phyloP scores from a whole-genome alignment of 2,113 vertebrate genomes.

The Nothocercus julius region DNA sequence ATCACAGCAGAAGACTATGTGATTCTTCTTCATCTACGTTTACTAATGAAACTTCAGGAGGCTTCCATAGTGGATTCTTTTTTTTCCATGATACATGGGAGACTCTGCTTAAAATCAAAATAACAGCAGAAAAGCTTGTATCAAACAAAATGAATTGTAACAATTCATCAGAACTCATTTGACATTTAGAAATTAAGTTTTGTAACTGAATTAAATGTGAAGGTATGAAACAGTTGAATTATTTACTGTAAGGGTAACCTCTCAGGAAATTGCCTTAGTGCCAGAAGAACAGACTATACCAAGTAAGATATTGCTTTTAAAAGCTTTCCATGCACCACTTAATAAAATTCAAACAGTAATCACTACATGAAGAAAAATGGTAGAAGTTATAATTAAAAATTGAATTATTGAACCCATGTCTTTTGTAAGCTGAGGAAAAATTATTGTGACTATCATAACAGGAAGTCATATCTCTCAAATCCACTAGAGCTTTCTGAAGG shows the following conservation, averaged over 20 bases:
- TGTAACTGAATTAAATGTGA: not conserved
- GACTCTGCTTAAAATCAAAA: not conserved
- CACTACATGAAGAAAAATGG: not conserved
- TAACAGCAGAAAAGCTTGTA: not conserved
- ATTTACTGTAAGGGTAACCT: not conserved
- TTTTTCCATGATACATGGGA: not conserved
- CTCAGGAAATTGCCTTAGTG: not conserved
- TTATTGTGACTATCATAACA: not conserved
- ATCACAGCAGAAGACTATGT: constrained; percentile 14
- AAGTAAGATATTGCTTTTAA: not conserved
- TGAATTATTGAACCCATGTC: not conserved
- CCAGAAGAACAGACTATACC: not conserved
- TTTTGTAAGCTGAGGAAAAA: not conserved
- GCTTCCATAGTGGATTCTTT: not conserved
- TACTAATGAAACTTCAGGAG: not conserved
- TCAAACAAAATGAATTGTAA: not conserved
- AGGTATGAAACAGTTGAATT: not conserved
- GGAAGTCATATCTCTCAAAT: not conserved
- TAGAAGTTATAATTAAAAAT: not conserved
- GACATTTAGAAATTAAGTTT: not conserved
- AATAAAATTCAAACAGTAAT: not conserved
- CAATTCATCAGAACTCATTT: not conserved
- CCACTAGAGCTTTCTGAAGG: not conserved
- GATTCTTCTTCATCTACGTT: not conserved
- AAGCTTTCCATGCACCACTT: not conserved